These are phyloP conservation scores for Lathronympha strigana DNA, from an alignment of 2,888 invertebrate species.

Conservation along the genomic window DNA sequence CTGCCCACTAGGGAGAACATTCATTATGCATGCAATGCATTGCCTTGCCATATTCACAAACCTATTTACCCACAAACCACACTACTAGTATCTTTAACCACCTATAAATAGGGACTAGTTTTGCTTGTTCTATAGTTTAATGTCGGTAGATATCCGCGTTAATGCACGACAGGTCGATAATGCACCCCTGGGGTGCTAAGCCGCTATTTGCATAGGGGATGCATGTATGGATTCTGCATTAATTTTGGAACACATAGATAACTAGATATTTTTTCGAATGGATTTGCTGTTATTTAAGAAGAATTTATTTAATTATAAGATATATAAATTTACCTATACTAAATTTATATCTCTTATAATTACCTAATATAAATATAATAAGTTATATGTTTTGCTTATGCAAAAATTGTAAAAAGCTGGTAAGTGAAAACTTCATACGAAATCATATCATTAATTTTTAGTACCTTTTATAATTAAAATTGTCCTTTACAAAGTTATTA, in stretches of 20 bases:
- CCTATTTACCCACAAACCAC: constrained; percentile 10
- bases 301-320: too few species aligned
- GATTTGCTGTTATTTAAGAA: background rate
- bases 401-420: background rate
- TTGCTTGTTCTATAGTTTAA: background rate
- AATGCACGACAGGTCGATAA: constrained; percentile 27
- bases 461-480: constrained; percentile 17
- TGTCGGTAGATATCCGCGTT: constrained; percentile 1
- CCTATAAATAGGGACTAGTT: constrained; percentile 1
- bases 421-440: background rate
- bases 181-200: constrained; percentile 20
- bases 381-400: too few species aligned
- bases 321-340: too few species aligned
- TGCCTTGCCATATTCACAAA: constrained; percentile 1
- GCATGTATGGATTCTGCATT: constrained; percentile 26
- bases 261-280: background rate
- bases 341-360: too few species aligned
- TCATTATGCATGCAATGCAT: constrained; percentile 37
- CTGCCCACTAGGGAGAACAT: constrained; percentile 33
- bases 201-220: constrained; percentile 32
- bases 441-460: background rate
- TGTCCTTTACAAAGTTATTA: constrained; percentile 32
- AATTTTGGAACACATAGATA: constrained; percentile 11
- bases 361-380: too few species aligned
- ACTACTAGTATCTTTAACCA: background rate